Conservation (phyloP, 2,797 vertebrate species). For the Parotocinclus haroldoi region DNA sequence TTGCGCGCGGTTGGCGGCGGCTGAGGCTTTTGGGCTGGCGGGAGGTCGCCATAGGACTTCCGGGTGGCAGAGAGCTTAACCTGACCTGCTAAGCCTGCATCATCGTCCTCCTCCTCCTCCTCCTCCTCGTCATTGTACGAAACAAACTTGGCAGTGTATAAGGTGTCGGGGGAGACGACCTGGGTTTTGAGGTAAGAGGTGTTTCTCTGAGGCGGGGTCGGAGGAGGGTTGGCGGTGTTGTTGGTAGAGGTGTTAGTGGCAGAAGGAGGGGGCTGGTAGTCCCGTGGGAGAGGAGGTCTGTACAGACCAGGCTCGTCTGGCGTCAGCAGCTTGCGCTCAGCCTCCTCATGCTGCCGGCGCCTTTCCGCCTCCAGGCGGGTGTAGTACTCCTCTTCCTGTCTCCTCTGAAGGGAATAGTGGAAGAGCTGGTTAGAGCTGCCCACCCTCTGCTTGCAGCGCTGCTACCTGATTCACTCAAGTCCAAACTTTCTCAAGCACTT, state of each 20-base stretch:
- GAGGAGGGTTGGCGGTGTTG: conserved; percentile 77
- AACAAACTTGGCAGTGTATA: conserved; percentile 99
- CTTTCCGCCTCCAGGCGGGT: conserved; percentile 92
- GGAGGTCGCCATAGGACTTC: conserved; percentile 88
- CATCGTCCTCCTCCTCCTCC: conserved; percentile 80
- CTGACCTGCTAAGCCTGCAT: conserved; percentile 90
- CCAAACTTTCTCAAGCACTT: too few species aligned
- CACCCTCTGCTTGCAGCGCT: conserved; percentile 9
- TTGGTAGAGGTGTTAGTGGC: conserved; percentile 57
- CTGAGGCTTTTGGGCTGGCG: conserved; percentile 74
- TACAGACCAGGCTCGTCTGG: conserved; percentile 94
- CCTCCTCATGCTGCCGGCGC: conserved; percentile 94
- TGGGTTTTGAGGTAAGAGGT: conserved; percentile 97
- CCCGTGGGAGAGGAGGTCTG: conserved; percentile 92
- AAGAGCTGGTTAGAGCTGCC: conserved; percentile 73
- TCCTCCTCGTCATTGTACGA: conserved; percentile 90
- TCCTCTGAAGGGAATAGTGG: conserved; percentile 80
- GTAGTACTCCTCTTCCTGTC: conserved; percentile 98
- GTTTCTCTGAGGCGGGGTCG: conserved; percentile 95
- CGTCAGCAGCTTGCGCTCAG: conserved; percentile 88
- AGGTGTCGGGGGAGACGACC: conserved; percentile 90
- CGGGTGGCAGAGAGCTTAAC: conserved; percentile 85
- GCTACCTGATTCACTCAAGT: conserved; percentile 3
- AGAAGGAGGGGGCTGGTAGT: conserved; percentile 85
- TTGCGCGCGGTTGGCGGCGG: conserved; percentile 83